phyloP scores from a whole-genome alignment of 2,888 invertebrate species.

The Rhaphigaster nebulosa region DNA sequence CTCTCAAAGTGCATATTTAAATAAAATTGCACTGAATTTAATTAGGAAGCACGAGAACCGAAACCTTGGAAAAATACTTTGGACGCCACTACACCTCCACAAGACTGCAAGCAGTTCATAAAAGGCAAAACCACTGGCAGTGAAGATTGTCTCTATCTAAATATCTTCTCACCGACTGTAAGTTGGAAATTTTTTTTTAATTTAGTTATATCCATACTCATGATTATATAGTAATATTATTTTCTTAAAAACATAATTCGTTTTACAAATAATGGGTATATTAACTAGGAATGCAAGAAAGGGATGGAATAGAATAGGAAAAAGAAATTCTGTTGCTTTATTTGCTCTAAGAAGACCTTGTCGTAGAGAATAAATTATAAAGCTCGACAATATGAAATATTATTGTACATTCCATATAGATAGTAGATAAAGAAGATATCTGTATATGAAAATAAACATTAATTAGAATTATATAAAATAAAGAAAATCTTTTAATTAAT shows the following conservation, averaged over 20 bases:
- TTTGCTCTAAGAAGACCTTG: no score
- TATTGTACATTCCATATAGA: no score
- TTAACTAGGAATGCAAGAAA: no score
- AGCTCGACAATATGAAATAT: no score
- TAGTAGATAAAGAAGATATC: no score
- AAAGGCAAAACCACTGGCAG: conserved; percentile 32
- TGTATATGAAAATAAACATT: no score
- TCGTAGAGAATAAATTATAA: no score
- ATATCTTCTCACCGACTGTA: conserved; percentile 61
- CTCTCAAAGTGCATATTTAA: background rate
- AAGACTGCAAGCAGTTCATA: conserved; percentile 49
- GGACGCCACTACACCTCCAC: conserved; percentile 57
- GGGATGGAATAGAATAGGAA: no score
- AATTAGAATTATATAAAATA: no score
- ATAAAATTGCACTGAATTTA: background rate
- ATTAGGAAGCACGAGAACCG: conserved; percentile 60
- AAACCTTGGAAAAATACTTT: conserved; percentile 56
- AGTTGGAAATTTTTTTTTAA: conserved; percentile 2
- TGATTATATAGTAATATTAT: background rate
- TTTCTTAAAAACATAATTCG: background rate
- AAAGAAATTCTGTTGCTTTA: no score
- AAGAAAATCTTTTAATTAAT: no score
- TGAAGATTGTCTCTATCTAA: conserved; percentile 61
- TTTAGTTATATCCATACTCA: background rate
- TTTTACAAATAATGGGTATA: no score